Evolutionary conservation across 2,888 invertebrate species (phyloP), one percentile per base, ranked within the genome.

Genomic region (Scaptomyza tumidula): DNA sequence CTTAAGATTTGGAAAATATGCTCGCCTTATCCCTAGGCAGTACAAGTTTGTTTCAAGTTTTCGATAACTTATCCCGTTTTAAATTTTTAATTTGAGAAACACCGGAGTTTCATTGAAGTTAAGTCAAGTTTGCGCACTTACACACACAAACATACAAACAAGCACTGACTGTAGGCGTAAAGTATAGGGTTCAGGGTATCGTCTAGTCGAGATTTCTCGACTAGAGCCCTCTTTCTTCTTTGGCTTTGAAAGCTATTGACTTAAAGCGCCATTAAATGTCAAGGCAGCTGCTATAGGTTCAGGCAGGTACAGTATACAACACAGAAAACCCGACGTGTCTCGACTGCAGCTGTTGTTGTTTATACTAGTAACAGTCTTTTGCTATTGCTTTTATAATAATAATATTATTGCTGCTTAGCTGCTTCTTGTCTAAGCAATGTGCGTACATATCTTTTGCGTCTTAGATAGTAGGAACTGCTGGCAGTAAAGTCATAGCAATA

Each of bases 371-470:
- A 54, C 1, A 43, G 24, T 44, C 46, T 19, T 44, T 64, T 67
- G 58, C 57, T 62, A 53, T 77, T 71, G 63, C 57, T 67, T 52
- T 63, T 58, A 59, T 62, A 62, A 48, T 59, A 73, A 67, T 69
- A 65, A 57, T 76, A 74, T 84, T 84, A 81, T 68, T 76, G 65
- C 85, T 68, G 81, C 79, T 53, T 81, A 74, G 53, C 70, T 81
- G 81, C 57, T 44, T 56, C 64, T 62, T 66, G 76, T 78, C 74
- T 71, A 9, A 52, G 63, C 13, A 19, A 46, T 48, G 27, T 53
- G 48, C 48, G 27, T 48, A 45, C 19, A 10, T 41, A 35, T 39
- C 16, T 39, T 39, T 55, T 52, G 9, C 53, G 62, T 6, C 46
- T 58, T 41, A 55, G 66, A 61, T 60, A 45, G 44, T 62, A 46